Evolutionary conservation across 2,888 invertebrate species (phyloP), one percentile per base, ranked within the genome.

Genomic region (Nemapogon koenigi): DNA sequence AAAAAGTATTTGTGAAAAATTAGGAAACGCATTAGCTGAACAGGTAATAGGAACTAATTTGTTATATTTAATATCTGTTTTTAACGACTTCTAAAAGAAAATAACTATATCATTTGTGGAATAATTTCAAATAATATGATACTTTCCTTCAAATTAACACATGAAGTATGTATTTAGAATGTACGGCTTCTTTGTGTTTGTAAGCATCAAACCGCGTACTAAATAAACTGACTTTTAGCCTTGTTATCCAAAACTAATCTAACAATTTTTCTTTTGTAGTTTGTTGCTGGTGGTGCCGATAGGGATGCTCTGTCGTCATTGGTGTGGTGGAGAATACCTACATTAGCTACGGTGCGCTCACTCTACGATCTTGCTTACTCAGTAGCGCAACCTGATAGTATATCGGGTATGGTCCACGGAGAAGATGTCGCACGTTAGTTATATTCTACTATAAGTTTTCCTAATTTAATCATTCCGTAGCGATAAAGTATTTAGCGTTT

Each of bases 11-110:
- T 89, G 94, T 1, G 83, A 87, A 35, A 90, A 93, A 59, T 72
- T 96, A 43, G 92, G 94, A 0, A 89, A 89, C 48, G 85, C 87
- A 40, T 75, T 96, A 38, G 88, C 90, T 10, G 89, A 89, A 51
- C 87, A 92, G 82, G 86, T 87, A 52, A 52, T n/a, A n/a, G n/a
- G n/a, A n/a, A n/a, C n/a, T n/a, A n/a, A n/a, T n/a, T n/a, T n/a
- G n/a, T n/a, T n/a, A n/a, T n/a, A n/a, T n/a, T n/a, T n/a, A n/a
- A n/a, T n/a, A n/a, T n/a, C n/a, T n/a, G n/a, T n/a, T n/a, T n/a
- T n/a, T n/a, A n/a, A n/a, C n/a, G n/a, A n/a, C n/a, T n/a, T n/a
- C n/a, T n/a, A n/a, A n/a, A n/a, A n/a, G n/a, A n/a, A n/a, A n/a
- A n/a, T n/a, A n/a, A n/a, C n/a, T n/a, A n/a, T n/a, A n/a, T n/a